Evolutionary conservation across 2,888 invertebrate species (phyloP).

Genomic region (Parelbella ahira): DNA sequence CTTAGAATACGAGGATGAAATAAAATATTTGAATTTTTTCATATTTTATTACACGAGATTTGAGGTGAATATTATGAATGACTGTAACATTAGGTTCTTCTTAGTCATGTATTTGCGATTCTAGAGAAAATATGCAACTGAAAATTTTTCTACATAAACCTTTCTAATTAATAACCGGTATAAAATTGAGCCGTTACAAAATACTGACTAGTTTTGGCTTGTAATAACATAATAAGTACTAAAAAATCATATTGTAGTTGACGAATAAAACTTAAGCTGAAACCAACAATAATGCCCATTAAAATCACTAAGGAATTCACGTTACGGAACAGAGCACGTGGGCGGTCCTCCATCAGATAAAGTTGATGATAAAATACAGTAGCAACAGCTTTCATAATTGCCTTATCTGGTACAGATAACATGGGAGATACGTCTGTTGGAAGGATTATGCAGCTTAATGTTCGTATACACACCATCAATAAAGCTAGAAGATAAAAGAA

Average conservation of each 20-base stretch:
- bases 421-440: constrained; percentile 33
- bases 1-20: constrained; percentile 6
- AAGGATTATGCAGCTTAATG: constrained; percentile 33
- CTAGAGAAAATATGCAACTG: no score
- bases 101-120: no score
- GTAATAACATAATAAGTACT: no score
- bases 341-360: constrained; percentile 31
- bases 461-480: constrained; percentile 27
- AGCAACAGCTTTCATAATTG: constrained; percentile 36
- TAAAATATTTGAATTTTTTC: constrained; percentile 11
- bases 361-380: constrained; percentile 28
- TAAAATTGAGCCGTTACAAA: no score
- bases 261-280: constrained; percentile 11
- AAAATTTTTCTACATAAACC: no score
- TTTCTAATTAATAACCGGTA: no score
- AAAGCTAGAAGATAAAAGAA: constrained; percentile 22
- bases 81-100: no score
- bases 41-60: constrained; percentile 3
- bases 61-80: not conserved
- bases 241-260: not conserved
- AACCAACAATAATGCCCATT: constrained; percentile 19
- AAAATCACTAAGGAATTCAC: constrained; percentile 21
- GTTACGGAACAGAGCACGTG: constrained; percentile 29
- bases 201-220: no score
- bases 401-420: constrained; percentile 31